Evolutionary conservation across 2,888 invertebrate species (phyloP).

Genomic region (Abscondita cerata): DNA sequence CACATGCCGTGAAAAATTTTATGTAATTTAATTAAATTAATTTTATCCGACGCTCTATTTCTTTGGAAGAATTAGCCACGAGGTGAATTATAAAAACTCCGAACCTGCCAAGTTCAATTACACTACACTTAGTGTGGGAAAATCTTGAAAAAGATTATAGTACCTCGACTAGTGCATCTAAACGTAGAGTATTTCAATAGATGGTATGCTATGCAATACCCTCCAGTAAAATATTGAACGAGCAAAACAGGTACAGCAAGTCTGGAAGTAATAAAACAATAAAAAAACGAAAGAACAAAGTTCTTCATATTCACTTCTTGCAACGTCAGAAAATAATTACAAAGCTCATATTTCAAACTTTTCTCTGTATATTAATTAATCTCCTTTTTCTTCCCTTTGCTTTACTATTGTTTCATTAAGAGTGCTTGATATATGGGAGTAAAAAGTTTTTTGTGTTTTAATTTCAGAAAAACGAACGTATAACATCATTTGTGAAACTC

Average conservation of each 20-base stretch:
- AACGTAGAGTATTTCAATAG: not conserved
- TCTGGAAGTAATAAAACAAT: conserved; percentile 30
- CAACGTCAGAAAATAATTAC: conserved; percentile 16
- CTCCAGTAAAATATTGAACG: conserved; percentile 22
- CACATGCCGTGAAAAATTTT: no score
- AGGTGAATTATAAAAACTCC: no score
- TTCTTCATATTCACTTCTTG: conserved; percentile 21
- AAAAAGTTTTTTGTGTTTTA: no score
- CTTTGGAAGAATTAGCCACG: no score
- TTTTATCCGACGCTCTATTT: no score
- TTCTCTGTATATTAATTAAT: no score
- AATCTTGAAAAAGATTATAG: not conserved
- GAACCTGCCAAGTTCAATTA: not conserved
- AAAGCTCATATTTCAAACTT: not conserved
- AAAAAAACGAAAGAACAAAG: conserved; percentile 32
- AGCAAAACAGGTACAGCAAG: conserved; percentile 34
- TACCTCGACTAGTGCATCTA: not conserved
- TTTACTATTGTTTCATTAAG: no score
- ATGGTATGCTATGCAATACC: not conserved
- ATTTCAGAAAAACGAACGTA: not conserved
- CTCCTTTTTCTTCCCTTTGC: no score
- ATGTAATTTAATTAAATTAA: no score
- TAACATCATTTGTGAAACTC: conserved; percentile 10
- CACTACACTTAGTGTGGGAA: not conserved
- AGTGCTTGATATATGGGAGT: no score